Evolutionary conservation across 2,113 vertebrate species (phyloP).

Genomic region (Cephalophus harveyi): DNA sequence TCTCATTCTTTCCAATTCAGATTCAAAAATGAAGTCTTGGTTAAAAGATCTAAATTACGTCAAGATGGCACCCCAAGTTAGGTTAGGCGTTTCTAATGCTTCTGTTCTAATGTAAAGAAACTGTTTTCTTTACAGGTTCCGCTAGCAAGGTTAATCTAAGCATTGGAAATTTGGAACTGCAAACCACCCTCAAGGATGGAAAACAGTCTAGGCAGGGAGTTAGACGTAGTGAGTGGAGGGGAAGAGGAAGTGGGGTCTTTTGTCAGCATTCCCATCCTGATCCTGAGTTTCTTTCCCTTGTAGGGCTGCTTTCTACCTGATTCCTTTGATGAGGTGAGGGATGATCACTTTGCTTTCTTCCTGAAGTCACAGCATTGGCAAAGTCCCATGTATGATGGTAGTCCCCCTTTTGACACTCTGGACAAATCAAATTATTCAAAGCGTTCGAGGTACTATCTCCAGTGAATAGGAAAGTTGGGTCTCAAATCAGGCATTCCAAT

Average conservation of each 20-base stretch:
- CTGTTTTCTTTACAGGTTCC: neutral
- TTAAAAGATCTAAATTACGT: slow-evolving; percentile 12
- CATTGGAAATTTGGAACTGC: neutral
- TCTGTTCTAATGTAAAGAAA: neutral
- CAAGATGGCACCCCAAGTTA: neutral
- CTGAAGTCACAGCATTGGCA: neutral
- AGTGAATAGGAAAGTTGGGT: neutral
- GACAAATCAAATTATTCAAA: neutral
- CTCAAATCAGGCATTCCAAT: neutral
- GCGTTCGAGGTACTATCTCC: neutral
- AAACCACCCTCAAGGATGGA: neutral
- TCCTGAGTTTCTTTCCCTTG: neutral
- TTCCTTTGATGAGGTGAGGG: neutral
- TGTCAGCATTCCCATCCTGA: neutral
- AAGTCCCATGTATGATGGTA: neutral
- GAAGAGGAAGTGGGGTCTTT: neutral
- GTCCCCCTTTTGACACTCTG: neutral
- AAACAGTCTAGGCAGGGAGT: neutral
- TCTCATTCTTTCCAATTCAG: slow-evolving; percentile 28
- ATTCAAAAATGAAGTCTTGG: neutral
- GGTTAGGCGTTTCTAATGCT: neutral
- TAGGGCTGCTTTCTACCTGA: neutral
- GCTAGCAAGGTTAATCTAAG: neutral
- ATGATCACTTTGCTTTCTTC: neutral
- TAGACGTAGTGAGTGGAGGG: neutral